These are phyloP conservation scores for Bungarus multicinctus DNA, from an alignment of 2,113 vertebrate species.

Conservation along the genomic window DNA sequence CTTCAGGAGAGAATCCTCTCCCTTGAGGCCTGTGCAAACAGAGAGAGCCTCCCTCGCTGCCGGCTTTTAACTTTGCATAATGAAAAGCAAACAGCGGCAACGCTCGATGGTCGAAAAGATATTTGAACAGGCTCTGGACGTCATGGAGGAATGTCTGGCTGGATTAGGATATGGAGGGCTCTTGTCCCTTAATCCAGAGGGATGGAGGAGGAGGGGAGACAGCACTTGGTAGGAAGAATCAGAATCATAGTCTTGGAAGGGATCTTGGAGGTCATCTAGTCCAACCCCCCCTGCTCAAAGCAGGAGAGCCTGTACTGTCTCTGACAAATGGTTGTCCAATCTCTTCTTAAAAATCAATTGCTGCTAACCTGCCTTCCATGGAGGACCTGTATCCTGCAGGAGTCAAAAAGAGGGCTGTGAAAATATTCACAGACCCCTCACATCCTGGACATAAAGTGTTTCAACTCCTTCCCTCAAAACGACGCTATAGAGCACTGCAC, in stretches of 20 bases:
- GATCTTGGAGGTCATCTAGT: background rate
- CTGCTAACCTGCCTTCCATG: no score
- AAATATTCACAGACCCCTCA: no score
- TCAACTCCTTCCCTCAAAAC: no score
- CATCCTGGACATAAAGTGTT: no score
- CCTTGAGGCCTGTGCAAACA: background rate
- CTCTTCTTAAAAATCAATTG: background rate
- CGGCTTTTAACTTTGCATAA: constrained; percentile 1
- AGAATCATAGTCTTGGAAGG: background rate
- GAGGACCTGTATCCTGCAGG: no score
- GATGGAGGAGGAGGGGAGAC: background rate
- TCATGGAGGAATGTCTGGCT: background rate
- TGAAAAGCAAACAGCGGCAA: constrained; percentile 16
- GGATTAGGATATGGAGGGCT: background rate
- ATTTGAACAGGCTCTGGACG: constrained; percentile 2
- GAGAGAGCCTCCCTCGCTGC: background rate
- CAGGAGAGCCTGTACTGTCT: background rate
- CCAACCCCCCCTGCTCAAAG: background rate
- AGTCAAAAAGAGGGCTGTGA: no score
- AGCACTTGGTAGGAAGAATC: background rate
- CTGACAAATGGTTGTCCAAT: background rate
- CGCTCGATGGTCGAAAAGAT: background rate
- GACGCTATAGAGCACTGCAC: no score
- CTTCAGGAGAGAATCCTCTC: background rate
- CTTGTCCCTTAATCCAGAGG: background rate